Base-by-base conservation (phyloP, 2,113 vertebrate species). In the Misgurnus mizolepis region DNA sequence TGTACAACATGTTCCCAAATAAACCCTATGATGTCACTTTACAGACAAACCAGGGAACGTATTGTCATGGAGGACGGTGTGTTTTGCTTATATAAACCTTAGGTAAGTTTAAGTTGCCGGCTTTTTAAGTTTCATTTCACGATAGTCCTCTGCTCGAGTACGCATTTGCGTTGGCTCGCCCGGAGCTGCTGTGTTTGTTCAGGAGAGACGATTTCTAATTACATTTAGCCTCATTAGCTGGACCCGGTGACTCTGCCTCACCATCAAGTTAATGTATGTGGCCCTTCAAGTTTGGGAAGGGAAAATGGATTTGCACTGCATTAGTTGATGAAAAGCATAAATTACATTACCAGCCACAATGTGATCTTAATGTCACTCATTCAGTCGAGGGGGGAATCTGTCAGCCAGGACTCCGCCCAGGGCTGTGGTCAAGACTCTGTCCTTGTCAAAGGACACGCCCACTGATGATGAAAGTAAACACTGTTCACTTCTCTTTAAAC, bases 281-380 rank as follows among this genome's bases (percentile, higher is more conserved):
- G 90, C 80, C 86, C 88, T 91, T 90, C 89, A 88, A 88, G 89
- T 90, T 91, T 89, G 82, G 87, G 85, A 76, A 50, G 62, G 47
- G 80, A 92, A 93, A 93, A 91, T 89, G 89, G 91, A 94, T 93
- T 93, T 93, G 87, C 77, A 79, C 90, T 93, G 89, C 93, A 94
- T 94, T 94, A 94, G 91, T 91, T 92, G 92, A 94, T 93, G 92
- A 93, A 87, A 88, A 88, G 88, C 85, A 86, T 90, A 91, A 92
- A 93, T 92, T 87, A 88, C 90, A 94, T 94, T 94, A 93, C 82
- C 82, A 86, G 78, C 80, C 86, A 69, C 89, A 93, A 91, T 92
- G 92, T 92, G 90, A 90, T 91, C 90, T 90, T 92, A 93, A 91
- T 90, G 90, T 90, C 89, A 90, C 81, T 88, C 87, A 88, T 89